Percentiles rank a stretch among this genome's conserved stretches.
Evolutionary conservation across 1,140 invertebrate species (phyloP).

Genomic region (Drosophila rufa): DNA sequence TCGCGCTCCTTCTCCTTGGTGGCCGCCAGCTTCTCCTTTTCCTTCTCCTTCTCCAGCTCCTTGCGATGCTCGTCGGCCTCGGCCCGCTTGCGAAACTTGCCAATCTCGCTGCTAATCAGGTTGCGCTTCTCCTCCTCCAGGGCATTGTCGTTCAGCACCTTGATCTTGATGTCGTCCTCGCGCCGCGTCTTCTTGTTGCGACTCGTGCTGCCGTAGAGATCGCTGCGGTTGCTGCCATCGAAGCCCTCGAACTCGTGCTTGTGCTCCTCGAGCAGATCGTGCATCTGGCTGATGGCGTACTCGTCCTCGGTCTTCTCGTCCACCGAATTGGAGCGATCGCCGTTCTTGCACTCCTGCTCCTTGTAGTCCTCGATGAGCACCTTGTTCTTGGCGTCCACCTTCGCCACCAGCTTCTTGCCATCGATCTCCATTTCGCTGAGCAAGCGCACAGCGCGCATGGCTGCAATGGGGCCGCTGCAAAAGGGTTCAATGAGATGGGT

Average conservation of each 20-base stretch:
- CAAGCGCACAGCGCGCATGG: constrained; percentile 95
- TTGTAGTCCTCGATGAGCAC: constrained; percentile 97
- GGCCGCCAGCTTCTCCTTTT: constrained; percentile 85
- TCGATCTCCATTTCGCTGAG: constrained; percentile 97
- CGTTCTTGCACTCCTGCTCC: constrained; percentile 87
- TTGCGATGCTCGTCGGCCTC: constrained; percentile 84
- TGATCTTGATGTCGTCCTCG: constrained; percentile 86
- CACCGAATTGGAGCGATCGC: constrained; percentile 73
- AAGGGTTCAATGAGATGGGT: not conserved
- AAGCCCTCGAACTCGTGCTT: constrained; percentile 85
- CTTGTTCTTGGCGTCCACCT: constrained; percentile 99
- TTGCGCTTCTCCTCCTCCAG: constrained; percentile 98
- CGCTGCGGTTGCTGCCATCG: constrained; percentile 67
- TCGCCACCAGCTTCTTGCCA: constrained; percentile 97
- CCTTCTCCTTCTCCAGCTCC: constrained; percentile 87
- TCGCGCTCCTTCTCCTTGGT: constrained; percentile 85
- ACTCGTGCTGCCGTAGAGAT: constrained; percentile 60
- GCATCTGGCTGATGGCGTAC: constrained; percentile 90
- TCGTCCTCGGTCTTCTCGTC: constrained; percentile 92
- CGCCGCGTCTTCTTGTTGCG: constrained; percentile 70
- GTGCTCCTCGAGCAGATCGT: constrained; percentile 93
- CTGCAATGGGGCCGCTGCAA: constrained; percentile 96
- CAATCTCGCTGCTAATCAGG: constrained; percentile 98
- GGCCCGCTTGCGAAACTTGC: constrained; percentile 96
- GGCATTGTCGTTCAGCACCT: constrained; percentile 91